Base-by-base conservation (phyloP, 2,888 invertebrate genomes). In the Anoplius nigerrimus region DNA sequence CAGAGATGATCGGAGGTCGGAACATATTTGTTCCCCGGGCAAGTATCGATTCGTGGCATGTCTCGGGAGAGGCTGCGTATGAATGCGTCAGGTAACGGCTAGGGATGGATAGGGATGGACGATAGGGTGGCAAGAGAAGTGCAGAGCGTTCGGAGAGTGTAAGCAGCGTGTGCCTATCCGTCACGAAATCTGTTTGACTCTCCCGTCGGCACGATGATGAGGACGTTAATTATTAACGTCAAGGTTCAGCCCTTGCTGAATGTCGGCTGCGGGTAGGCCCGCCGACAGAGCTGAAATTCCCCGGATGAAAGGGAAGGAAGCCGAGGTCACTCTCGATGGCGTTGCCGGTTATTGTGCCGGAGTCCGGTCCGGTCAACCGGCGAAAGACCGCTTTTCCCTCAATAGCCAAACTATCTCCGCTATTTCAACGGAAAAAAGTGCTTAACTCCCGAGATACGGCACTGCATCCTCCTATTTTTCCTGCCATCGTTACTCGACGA, bases 161-260 rank as follows among this genome's bases (percentile, higher is more conserved):
- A 45, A 60, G 51, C 45, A 52, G 57, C 24, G 48, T 62, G 60
- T 63, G 55, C 61, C 73, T 74, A 77, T 79, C 75, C 71, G 65
- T 69, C 52, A 58, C 67, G 73, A 71, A 57, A 82, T 82, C 80
- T 76, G 71, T 80, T 78, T 76, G 78, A 76, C 66, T 61, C 71
- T 74, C 67, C 80, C 68, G 62, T 60, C 59, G 56, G 53, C 66
- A 55, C 74, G 66, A 69, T 81, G 81, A 81, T 81, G 81, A 80
- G 69, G 69, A 76, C 69, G 82, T 81, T 82, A 81, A 81, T 81
- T 81, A 81, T 82, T 82, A 82, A 67, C 73, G 66, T 58, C 71
- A 69, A 81, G 72, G 66, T 57, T 67, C 55, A 21, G 66, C 55
- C 62, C 45, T 18, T n/a, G n/a, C n/a, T n/a, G n/a, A n/a, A n/a